phyloP scores from a whole-genome alignment of 2,797 vertebrate species.

The Gephyroberyx darwinii region DNA sequence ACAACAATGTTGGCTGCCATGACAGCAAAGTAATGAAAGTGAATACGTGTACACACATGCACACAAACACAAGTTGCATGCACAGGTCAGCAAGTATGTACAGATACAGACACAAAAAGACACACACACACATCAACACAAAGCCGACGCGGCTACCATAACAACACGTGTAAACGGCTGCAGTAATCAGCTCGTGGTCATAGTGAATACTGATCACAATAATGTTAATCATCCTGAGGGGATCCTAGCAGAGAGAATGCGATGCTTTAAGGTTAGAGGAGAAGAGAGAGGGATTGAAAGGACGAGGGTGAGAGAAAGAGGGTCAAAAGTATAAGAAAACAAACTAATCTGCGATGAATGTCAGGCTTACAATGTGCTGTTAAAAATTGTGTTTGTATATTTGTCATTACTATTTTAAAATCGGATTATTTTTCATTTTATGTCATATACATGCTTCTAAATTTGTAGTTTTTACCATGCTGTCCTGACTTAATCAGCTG shows the following conservation, averaged over 20 bases:
- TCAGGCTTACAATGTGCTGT: too few species aligned
- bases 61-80: neutral
- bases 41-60: neutral
- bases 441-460: too few species aligned
- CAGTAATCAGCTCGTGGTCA: slow-evolving; percentile 42
- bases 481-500: too few species aligned
- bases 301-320: slow-evolving; percentile 1
- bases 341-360: too few species aligned
- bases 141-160: slow-evolving; percentile 23
- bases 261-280: neutral
- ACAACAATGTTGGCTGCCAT: slow-evolving; percentile 11
- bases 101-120: neutral
- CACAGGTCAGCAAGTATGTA: neutral
- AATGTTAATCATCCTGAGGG: slow-evolving; percentile 50
- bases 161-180: slow-evolving; percentile 18
- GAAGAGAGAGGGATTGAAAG: slow-evolving; percentile 2
- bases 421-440: too few species aligned
- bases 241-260: slow-evolving; percentile 38
- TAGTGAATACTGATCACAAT: slow-evolving; percentile 34
- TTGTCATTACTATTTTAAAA: too few species aligned
- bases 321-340: too few species aligned
- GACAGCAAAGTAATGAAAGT: slow-evolving; percentile 4
- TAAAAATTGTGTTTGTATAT: too few species aligned
- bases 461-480: too few species aligned
- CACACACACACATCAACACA: slow-evolving; percentile 13